Percentiles rank a stretch among this genome's conserved stretches.
These are phyloP conservation scores for Hexactinellida sp. DNA, from an alignment of 37 sponge, comb jelly and placozoan genomes.

Conservation along the genomic window DNA sequence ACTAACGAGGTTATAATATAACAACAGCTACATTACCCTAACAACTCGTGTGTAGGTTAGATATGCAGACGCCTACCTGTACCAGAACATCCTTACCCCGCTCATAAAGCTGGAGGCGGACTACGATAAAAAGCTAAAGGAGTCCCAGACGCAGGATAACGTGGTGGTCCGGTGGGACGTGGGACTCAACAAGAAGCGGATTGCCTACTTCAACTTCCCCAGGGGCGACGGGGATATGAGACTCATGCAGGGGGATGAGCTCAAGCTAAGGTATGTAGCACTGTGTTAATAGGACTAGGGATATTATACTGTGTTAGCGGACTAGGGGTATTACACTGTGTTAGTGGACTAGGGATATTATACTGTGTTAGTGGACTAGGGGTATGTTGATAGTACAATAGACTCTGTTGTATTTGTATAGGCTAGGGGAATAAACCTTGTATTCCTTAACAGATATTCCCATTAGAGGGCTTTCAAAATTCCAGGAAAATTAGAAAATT, in stretches of 20 bases:
- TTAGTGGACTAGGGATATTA: no score
- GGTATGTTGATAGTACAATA: no score
- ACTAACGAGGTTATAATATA: no score
- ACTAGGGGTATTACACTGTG: no score
- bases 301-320: no score
- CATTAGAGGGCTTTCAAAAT: no score
- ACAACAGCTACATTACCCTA: background rate
- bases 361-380: no score
- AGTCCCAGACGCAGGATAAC: conserved; percentile 79
- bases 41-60: conserved; percentile 21
- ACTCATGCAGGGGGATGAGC: conserved; percentile 94
- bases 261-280: conserved; percentile 52
- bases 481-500: no score
- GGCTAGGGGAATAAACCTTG: no score
- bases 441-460: no score
- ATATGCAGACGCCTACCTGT: conserved; percentile 94
- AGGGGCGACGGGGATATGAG: conserved; percentile 77
- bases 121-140: conserved; percentile 87
- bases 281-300: no score
- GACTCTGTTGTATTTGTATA: no score
- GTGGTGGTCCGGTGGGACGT: conserved; percentile 86
- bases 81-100: conserved; percentile 92
- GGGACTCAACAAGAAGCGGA: conserved; percentile 84
- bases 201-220: conserved; percentile 89
- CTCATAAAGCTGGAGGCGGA: conserved; percentile 95